Evolutionary conservation across 2,797 vertebrate species (phyloP).

Genomic region (Characodon lateralis): DNA sequence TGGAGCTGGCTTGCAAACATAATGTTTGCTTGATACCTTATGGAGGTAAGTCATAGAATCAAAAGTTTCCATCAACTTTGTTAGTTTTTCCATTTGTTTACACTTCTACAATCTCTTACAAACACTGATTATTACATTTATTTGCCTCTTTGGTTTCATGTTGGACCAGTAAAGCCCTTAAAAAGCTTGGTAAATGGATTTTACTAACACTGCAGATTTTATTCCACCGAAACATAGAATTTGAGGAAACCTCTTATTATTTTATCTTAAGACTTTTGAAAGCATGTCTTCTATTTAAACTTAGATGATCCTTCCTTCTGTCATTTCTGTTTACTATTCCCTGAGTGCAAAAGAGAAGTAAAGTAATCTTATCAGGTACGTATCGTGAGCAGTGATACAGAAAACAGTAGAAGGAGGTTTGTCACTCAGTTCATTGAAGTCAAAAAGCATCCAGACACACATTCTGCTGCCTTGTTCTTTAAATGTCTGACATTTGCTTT

Average conservation of each 20-base stretch:
- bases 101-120: neutral
- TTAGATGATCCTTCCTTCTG: neutral
- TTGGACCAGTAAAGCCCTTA: neutral
- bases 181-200: neutral
- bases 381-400: neutral
- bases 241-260: neutral
- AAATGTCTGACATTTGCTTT: neutral
- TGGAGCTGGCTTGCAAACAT: conserved; percentile 94
- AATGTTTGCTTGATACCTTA: conserved; percentile 96
- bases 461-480: neutral
- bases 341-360: neutral
- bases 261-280: neutral
- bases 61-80: conserved; percentile 16
- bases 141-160: neutral
- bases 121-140: neutral
- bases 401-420: neutral
- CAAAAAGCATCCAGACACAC: neutral
- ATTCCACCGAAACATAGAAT: neutral
- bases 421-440: neutral
- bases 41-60: conserved; percentile 86
- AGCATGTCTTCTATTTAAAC: neutral
- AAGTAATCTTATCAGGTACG: neutral
- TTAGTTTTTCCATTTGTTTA: conserved; percentile 6
- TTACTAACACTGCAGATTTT: neutral
- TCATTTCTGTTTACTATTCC: neutral